Evolutionary conservation across 2,113 vertebrate species (phyloP).

Genomic region (Aythya baeri): DNA sequence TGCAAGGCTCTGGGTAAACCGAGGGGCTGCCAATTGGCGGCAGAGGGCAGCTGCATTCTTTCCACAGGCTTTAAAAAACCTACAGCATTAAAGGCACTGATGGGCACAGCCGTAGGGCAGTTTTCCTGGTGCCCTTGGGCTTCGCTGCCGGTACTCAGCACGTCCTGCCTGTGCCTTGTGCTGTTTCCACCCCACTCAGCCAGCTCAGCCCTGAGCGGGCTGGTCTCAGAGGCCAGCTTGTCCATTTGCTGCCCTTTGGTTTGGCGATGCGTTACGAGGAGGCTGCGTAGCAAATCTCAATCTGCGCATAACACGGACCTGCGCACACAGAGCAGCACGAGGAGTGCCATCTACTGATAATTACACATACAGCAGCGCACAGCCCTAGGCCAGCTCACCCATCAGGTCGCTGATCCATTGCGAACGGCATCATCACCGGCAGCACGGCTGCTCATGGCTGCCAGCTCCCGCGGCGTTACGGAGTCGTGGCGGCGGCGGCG

Average conservation of each 20-base stretch:
- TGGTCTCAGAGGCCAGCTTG: neutral
- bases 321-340: neutral
- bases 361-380: neutral
- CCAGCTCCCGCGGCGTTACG: neutral
- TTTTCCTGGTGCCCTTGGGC: neutral
- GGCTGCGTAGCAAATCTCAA: neutral
- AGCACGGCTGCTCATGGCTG: neutral
- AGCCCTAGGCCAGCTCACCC: neutral
- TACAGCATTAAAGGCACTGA: neutral
- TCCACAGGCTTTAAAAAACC: neutral
- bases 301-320: neutral
- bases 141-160: neutral
- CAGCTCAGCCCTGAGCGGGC: neutral
- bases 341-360: conserved; percentile 25
- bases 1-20: neutral
- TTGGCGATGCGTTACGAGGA: neutral
- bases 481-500: neutral
- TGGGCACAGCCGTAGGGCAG: neutral
- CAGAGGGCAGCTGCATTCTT: conserved; percentile 3
- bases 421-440: neutral
- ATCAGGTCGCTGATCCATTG: accelerated
- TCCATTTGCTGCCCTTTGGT: neutral
- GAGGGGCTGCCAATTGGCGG: neutral
- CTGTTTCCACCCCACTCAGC: neutral
- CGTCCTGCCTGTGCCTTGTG: neutral